Evolutionary conservation across 2,797 vertebrate species (phyloP), one percentile per base, ranked within the genome.

Genomic region (Acipenser ruthenus): DNA sequence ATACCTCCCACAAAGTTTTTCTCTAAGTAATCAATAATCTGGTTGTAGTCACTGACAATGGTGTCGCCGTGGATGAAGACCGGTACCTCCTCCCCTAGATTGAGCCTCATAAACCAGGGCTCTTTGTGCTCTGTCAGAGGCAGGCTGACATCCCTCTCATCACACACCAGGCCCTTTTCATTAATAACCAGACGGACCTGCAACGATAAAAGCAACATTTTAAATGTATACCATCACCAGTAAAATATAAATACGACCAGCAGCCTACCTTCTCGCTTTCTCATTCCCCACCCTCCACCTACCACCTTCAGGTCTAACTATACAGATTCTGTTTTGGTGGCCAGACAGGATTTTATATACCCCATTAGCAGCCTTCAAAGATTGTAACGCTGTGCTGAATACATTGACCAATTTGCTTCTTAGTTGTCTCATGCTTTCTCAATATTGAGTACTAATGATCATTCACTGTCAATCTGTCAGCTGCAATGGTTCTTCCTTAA

Each of bases 51-150:
- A 0, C 95, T 99, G 91, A 99, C 94, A 80, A 99, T 99, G 82
- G 89, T 91, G 84, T 97, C 97, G 5, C 92, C 93, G 60, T 99
- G 97, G 81, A 99, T 96, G 80, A 98, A 91, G 77, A 99, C 95
- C 0, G 97, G 96, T 70, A 99, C 96, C 87, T 99, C 97, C 81
- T 99, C 97, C 0, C 96, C 96, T 73, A 99, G 87, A 86, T 99
- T 99, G 78, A 99, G 92, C 72, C 97, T 88, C 97, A 99, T 99
- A 87, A 99, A 99, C 96, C 97, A 98, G 6, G 97, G 97, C 82
- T 99, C 97, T 82, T 98, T 98, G 83, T 96, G 94, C 83, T 99
- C 96, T 56, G 93, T 92, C 81, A 98, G 90, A 0, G 96, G 97
- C 84, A 99, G 79, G 84, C 95, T 98, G 77, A 99, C 97, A 0